Percentiles rank a stretch among this genome's conserved stretches.
Conservation (phyloP, 2,888 invertebrate genomes). For the Lochmaea capreae region DNA sequence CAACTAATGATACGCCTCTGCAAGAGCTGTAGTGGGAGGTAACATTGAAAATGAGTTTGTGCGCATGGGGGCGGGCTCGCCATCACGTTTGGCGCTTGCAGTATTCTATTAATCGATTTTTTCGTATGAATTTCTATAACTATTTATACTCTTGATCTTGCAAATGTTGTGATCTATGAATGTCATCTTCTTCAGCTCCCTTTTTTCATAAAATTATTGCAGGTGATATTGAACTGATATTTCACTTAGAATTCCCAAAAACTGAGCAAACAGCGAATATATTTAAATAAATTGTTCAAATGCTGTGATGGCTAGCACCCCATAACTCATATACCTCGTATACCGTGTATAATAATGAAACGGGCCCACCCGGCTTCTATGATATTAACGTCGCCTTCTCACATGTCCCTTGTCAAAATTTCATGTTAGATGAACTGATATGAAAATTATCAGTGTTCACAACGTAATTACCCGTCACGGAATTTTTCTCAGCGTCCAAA, state of each 20-base stretch:
- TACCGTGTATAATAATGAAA: conserved; percentile 28
- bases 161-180: too few species aligned
- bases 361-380: conserved; percentile 40
- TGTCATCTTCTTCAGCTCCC: too few species aligned
- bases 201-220: too few species aligned
- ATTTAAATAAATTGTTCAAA: conserved; percentile 4
- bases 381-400: conserved; percentile 43
- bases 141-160: too few species aligned
- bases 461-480: conserved; percentile 40
- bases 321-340: background rate
- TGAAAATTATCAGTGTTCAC: conserved; percentile 39
- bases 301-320: background rate
- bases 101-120: too few species aligned
- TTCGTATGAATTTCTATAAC: too few species aligned
- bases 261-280: background rate
- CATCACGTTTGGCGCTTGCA: too few species aligned
- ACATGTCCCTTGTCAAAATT: conserved; percentile 42
- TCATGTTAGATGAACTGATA: conserved; percentile 45
- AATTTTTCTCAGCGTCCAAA: conserved; percentile 32
- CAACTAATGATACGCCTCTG: too few species aligned
- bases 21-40: too few species aligned
- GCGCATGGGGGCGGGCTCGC: too few species aligned
- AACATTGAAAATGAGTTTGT: too few species aligned
- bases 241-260: background rate
- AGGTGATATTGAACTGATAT: too few species aligned